Conservation (phyloP, 1,140 invertebrate genomes). For the Maniola jurtina region DNA sequence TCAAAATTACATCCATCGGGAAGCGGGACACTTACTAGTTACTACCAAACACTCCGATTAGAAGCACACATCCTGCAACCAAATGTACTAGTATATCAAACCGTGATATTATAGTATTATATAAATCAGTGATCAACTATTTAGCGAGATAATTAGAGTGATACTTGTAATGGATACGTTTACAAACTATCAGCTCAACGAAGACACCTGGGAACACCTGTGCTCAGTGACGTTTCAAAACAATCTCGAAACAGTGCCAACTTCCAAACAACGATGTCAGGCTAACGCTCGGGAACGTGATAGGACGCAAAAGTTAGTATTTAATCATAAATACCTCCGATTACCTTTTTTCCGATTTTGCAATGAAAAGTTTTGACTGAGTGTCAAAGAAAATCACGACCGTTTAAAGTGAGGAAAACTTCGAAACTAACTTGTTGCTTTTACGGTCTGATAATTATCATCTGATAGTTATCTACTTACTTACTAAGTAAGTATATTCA, state of each 20-base stretch:
- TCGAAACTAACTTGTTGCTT: too few relatives aligned
- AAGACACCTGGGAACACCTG: conserved; percentile 56
- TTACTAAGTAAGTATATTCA: too few relatives aligned
- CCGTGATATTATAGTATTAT: too few relatives aligned
- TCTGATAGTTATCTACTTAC: too few relatives aligned
- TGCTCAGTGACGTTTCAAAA: conserved; percentile 39
- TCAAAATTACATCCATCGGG: conserved; percentile 63
- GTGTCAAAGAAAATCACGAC: too few relatives aligned
- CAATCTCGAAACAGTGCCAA: conserved; percentile 40
- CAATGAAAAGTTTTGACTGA: too few relatives aligned
- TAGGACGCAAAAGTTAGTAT: conserved; percentile 86
- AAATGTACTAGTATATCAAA: conserved; percentile 14
- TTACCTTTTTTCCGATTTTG: too few relatives aligned
- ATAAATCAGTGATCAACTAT: too few relatives aligned
- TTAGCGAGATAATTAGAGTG: neutral
- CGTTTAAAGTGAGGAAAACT: too few relatives aligned
- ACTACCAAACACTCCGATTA: conserved; percentile 57
- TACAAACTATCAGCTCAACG: conserved; percentile 46
- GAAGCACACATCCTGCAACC: conserved; percentile 47
- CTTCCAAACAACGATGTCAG: conserved; percentile 81
- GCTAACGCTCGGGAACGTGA: conserved; percentile 87
- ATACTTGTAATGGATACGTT: conserved; percentile 25
- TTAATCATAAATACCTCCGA: neutral
- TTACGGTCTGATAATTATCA: too few relatives aligned
- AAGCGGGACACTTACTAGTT: conserved; percentile 62